Evolutionary conservation across 1,140 invertebrate species (phyloP), one percentile per base, ranked within the genome.

Genomic region (Conus betulinus): DNA sequence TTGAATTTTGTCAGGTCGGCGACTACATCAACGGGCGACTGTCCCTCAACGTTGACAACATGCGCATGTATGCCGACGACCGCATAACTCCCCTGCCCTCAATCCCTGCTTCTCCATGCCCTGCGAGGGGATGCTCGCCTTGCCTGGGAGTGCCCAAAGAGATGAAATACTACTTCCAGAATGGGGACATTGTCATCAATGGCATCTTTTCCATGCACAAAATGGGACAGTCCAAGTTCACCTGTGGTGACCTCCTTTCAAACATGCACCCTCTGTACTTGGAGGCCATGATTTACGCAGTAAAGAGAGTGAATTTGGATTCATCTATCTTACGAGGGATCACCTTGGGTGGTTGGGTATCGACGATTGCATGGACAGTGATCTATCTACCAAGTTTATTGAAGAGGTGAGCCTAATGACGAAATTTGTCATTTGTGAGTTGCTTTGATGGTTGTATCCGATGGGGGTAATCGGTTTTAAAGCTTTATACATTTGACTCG

Each of bases 251-350:
- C 5, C 90, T 87, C 13, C 71, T 88, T 8, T 88, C 91, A 67
- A 89, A 90, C 27, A 96, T 97, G 5, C 93, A 98, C 27, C 71
- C 78, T 51, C 74, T 86, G 93, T 96, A 97, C 20, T 94, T 98
- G 74, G 97, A 98, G 94, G 97, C 97, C 3, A 97, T 98, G 97
- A 95, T 97, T 0, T 98, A 97, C 94, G 97, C 97, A 3, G 94
- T 98, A 5, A 97, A 97, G 91, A 94, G 96, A 63, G 97, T 98
- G 85, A 98, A 98, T 92, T 94, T 93, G 5, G 95, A 91, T 90
- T 93, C 94, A 1, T 94, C 63, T 0, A 85, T 94, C 51, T 89
- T 96, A 20, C 97, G 96, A 2, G 96, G 97, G 85, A 96, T 97
- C 6, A 96, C 93, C 15, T 94, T 98, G 53, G 97, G 97, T 3